These are phyloP conservation scores for Lasioglossum leucozonium DNA, from an alignment of 2,888 invertebrate genomes.

Conservation along the genomic window DNA sequence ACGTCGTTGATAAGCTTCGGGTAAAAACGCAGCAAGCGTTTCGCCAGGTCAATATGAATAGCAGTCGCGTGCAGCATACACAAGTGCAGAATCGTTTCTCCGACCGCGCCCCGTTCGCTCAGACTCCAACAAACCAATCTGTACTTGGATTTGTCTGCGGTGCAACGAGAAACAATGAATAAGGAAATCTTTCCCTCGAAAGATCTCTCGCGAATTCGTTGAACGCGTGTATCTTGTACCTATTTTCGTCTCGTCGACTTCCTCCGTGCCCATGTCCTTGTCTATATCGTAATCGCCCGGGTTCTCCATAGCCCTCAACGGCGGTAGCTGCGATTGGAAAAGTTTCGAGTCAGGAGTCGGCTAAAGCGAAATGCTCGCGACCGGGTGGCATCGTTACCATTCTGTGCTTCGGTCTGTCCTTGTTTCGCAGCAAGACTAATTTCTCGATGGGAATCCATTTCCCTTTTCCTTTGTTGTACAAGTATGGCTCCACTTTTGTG, in stretches of 20 bases:
- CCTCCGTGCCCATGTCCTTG: slow-evolving; percentile 87
- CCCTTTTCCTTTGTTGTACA: slow-evolving; percentile 97
- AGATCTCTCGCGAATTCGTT: background rate
- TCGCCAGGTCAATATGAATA: slow-evolving; percentile 96
- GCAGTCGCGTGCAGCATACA: slow-evolving; percentile 97
- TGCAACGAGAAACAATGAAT: background rate
- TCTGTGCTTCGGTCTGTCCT: slow-evolving; percentile 92
- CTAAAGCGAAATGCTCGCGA: background rate
- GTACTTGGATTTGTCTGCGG: slow-evolving; percentile 85
- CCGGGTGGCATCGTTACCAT: slow-evolving; percentile 85
- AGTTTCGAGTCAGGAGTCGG: background rate
- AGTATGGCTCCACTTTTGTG: slow-evolving; percentile 95
- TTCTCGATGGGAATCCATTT: slow-evolving; percentile 95
- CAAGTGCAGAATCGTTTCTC: slow-evolving; percentile 97
- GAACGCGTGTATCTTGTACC: slow-evolving; percentile 65
- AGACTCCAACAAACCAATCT: slow-evolving; percentile 96
- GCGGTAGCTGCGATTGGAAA: slow-evolving; percentile 87
- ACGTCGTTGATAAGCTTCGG: slow-evolving; percentile 98
- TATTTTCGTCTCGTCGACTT: slow-evolving; percentile 80
- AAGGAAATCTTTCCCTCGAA: background rate
- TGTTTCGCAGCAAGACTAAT: slow-evolving; percentile 94
- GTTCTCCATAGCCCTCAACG: slow-evolving; percentile 92
- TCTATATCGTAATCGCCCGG: slow-evolving; percentile 94
- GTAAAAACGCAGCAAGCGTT: slow-evolving; percentile 94
- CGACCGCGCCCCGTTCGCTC: slow-evolving; percentile 96